Conservation (phyloP, 2,888 invertebrate species). For the Cyclophora albipunctata region DNA sequence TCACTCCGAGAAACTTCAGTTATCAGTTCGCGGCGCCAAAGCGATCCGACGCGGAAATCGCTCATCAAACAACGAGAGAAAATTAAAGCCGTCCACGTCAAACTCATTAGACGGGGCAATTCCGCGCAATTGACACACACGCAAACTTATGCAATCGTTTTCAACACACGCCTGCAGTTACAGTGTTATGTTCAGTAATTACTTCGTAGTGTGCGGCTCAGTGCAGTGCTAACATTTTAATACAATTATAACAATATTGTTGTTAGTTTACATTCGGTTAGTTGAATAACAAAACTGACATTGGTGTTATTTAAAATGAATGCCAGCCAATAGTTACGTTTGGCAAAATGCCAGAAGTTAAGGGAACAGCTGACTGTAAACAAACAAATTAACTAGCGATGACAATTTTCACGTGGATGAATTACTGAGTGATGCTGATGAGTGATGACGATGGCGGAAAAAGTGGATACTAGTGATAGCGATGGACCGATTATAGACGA, state of each 20-base stretch:
- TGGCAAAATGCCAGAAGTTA: constrained; percentile 56
- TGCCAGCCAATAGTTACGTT: constrained; percentile 51
- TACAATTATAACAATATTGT: constrained; percentile 18
- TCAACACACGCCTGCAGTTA: constrained; percentile 43
- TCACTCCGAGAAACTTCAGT: constrained; percentile 43
- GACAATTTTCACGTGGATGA: constrained; percentile 34
- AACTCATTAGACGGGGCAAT: constrained; percentile 56
- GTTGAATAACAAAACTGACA: constrained; percentile 70
- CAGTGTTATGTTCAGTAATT: constrained; percentile 54
- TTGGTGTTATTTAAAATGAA: constrained; percentile 66
- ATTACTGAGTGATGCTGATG: constrained; percentile 20
- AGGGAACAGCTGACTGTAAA: constrained; percentile 69
- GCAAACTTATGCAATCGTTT: constrained; percentile 57
- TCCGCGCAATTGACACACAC: constrained; percentile 48
- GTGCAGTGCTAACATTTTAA: constrained; percentile 22
- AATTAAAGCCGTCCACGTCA: constrained; percentile 44
- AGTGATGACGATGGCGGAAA: constrained; percentile 47
- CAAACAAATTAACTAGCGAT: constrained; percentile 57
- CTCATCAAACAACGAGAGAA: constrained; percentile 29
- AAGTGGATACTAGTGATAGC: constrained; percentile 54
- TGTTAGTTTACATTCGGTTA: constrained; percentile 34
- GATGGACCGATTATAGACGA: constrained; percentile 66
- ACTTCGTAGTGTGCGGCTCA: constrained; percentile 46
- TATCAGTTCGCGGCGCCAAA: constrained; percentile 28
- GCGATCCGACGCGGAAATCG: constrained; percentile 20